These are phyloP conservation scores for Cavia aperea DNA, from an alignment of 2,113 vertebrate species.

Conservation along the genomic window DNA sequence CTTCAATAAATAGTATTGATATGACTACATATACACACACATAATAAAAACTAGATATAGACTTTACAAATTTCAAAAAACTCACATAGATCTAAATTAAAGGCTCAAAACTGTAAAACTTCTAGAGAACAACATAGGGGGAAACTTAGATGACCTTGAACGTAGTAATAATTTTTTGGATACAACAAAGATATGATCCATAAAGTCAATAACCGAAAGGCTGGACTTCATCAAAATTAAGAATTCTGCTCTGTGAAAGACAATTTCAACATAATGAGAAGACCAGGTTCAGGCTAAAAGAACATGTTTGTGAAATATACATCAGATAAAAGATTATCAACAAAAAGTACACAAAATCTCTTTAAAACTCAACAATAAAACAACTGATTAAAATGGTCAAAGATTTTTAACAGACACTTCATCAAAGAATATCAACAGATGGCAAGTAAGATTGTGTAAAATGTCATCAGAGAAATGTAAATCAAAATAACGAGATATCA, in stretches of 20 bases:
- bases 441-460: not conserved
- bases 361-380: not conserved
- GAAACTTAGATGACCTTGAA: not conserved
- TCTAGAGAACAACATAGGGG: not conserved
- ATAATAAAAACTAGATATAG: not conserved
- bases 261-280: not conserved
- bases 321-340: not conserved
- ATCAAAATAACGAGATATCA: not conserved
- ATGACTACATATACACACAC: not conserved
- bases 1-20: not conserved
- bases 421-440: not conserved
- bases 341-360: not conserved
- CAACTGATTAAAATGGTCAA: not conserved
- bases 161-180: not conserved
- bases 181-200: not conserved
- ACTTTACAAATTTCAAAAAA: not conserved
- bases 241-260: not conserved
- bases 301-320: not conserved
- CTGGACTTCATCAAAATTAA: not conserved
- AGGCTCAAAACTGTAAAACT: not conserved
- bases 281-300: not conserved
- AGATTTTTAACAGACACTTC: not conserved
- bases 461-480: not conserved
- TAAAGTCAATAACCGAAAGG: not conserved
- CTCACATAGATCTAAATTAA: not conserved